Base-by-base conservation (phyloP, 2,113 vertebrate species). In the Psilopsiagon aymara region DNA sequence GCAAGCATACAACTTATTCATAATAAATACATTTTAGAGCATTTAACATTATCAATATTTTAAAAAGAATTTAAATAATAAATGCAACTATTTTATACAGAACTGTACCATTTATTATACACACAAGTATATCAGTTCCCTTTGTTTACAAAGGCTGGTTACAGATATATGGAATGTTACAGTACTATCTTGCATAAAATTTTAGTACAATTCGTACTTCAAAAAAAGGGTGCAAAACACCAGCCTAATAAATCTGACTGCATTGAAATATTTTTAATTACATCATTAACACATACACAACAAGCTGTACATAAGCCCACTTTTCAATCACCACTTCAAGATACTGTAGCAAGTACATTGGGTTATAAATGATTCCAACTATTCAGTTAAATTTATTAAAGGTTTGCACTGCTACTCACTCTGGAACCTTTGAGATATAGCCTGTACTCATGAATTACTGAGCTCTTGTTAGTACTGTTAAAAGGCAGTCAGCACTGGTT, bases 121-220 rank as follows among this genome's bases (percentile, higher is more conserved):
- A 99, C 98, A 99, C 98, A 98, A 98, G 97, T 98, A 98, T 98
- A 98, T 98, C 97, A 98, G 97, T 98, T 98, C 99, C 99, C 98
- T 98, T 98, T 98, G 98, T 98, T 98, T 98, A 98, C 98, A 98
- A 98, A 98, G 98, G 98, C 98, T 98, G 98, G 98, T 98, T 98
- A 98, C 98, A 98, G 98, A 99, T 98, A 98, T 98, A 98, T 99
- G 99, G 99, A 99, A 99, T 99, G 99, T 99, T 99, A 99, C 98
- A 99, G 98, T 99, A 98, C 98, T 98, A 98, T 98, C 98, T 99
- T 99, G 99, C 98, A 99, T 99, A 99, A 99, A 99, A 99, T 98
- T 98, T 98, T 98, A 98, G 98, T 98, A 98, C 95, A 97, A 95
- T 96, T 97, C 94, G 98, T 98, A 99, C 98, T 98, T 98, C 98